A percentile compares a stretch with the other conserved stretches of the same genome.
Conservation (phyloP, 2,797 vertebrate species). For the Capromys pilorides region DNA sequence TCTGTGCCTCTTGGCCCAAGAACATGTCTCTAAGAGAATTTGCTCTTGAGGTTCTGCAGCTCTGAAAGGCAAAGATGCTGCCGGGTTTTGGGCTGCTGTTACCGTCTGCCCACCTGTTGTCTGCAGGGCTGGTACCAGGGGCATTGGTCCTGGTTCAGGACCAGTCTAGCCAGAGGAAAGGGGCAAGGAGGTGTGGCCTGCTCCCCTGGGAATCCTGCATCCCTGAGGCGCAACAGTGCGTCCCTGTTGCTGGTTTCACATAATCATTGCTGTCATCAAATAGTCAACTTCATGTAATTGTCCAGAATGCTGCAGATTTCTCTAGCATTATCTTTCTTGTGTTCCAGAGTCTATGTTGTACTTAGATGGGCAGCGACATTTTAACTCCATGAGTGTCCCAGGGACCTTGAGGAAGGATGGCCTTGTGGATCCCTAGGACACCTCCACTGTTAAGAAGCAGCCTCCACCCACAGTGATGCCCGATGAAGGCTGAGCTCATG, state of each 20-base stretch:
- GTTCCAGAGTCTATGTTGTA: constrained; percentile 97
- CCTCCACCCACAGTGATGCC: not conserved
- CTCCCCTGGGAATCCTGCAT: not conserved
- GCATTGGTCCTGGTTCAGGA: constrained; percentile 6
- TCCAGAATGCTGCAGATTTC: not conserved
- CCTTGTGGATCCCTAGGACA: constrained; percentile 56
- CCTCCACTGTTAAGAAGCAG: constrained; percentile 43
- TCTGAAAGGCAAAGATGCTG: not conserved
- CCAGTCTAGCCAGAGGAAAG: not conserved
- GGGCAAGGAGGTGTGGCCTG: not conserved
- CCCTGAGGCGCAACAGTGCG: too few relatives aligned
- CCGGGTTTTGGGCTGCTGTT: not conserved
- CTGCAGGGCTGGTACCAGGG: not conserved
- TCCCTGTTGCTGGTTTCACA: not conserved
- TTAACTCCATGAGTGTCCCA: constrained; percentile 83
- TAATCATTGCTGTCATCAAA: not conserved
- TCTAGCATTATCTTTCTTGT: constrained; percentile 48
- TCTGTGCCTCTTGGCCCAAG: not conserved
- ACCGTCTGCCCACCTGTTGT: not conserved
- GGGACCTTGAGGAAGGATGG: constrained; percentile 77
- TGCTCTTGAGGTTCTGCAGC: constrained; percentile 8
- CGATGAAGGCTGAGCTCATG: not conserved
- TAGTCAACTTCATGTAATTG: not conserved
- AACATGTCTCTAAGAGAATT: not conserved
- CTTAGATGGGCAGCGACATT: constrained; percentile 97